Conservation (phyloP, 2,888 invertebrate genomes). For the Cremastinae sp. region DNA sequence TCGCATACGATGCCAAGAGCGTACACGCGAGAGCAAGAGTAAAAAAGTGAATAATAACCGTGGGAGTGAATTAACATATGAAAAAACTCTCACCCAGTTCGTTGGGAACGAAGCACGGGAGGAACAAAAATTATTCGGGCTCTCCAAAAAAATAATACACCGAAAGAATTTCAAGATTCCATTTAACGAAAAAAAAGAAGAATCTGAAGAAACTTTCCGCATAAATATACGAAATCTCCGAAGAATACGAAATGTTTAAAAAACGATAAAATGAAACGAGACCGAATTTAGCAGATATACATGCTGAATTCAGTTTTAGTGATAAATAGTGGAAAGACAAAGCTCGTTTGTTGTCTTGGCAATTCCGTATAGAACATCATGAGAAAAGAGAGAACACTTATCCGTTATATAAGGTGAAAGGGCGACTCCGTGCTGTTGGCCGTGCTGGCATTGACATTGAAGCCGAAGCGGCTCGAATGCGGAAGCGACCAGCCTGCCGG, state of each 20-base stretch:
- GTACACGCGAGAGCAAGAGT: slow-evolving; percentile 52
- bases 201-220: neutral
- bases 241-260: neutral
- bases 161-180: slow-evolving; percentile 3
- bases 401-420: slow-evolving; percentile 80
- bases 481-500: slow-evolving; percentile 74
- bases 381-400: slow-evolving; percentile 59
- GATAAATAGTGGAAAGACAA: neutral
- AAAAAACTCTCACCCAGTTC: slow-evolving; percentile 48
- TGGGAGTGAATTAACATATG: slow-evolving; percentile 61
- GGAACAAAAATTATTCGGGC: slow-evolving; percentile 13
- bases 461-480: slow-evolving; percentile 73
- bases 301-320: no score
- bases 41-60: slow-evolving; percentile 39
- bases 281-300: no score
- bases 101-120: slow-evolving; percentile 2
- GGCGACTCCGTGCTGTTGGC: slow-evolving; percentile 70
- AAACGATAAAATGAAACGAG: neutral
- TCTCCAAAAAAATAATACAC: slow-evolving; percentile 3
- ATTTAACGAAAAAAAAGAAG: no score
- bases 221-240: neutral
- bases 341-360: slow-evolving; percentile 1
- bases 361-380: slow-evolving; percentile 32
- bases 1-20: slow-evolving; percentile 20
- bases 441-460: slow-evolving; percentile 79